Evolutionary conservation across 2,888 invertebrate genomes (phyloP).

Genomic region (Epinotia nisella): DNA sequence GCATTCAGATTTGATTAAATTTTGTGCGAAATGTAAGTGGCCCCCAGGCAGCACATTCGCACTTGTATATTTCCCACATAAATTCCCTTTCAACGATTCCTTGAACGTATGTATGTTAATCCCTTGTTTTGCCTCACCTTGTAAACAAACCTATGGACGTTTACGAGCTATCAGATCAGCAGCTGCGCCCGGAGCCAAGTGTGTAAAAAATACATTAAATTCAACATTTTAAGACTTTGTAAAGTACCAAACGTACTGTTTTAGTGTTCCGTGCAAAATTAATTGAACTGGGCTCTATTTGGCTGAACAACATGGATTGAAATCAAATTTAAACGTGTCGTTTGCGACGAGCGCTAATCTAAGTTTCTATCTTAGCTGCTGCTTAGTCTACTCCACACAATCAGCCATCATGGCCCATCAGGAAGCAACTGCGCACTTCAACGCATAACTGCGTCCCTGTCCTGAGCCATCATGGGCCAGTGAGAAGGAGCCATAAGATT

Average conservation of each 20-base stretch:
- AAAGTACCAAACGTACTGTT: conserved; percentile 22
- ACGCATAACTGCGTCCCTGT: too few species aligned
- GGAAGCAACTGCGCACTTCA: too few species aligned
- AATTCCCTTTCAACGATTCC: background rate
- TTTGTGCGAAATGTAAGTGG: background rate
- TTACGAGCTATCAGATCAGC: conserved; percentile 37
- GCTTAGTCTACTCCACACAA: too few species aligned
- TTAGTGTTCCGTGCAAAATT: conserved; percentile 26
- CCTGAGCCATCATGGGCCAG: too few species aligned
- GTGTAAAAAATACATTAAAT: conserved; percentile 39
- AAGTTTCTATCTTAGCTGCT: too few species aligned
- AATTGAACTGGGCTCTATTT: conserved; percentile 1
- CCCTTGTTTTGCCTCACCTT: conserved; percentile 34
- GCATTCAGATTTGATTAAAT: too few species aligned
- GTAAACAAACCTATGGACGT: conserved; percentile 40
- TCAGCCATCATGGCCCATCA: too few species aligned
- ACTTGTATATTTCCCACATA: conserved; percentile 14
- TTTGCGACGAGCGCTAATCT: too few species aligned
- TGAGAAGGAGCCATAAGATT: too few species aligned
- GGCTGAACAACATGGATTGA: background rate
- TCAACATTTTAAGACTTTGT: conserved; percentile 39
- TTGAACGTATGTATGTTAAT: conserved; percentile 33
- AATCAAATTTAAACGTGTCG: too few species aligned
- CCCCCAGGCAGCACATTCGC: background rate
- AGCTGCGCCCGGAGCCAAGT: conserved; percentile 28